A percentile compares a stretch with the other conserved stretches of the same genome.
These are phyloP conservation scores for Pitangus sulphuratus DNA, from an alignment of 2,797 vertebrate genomes.

Conservation along the genomic window DNA sequence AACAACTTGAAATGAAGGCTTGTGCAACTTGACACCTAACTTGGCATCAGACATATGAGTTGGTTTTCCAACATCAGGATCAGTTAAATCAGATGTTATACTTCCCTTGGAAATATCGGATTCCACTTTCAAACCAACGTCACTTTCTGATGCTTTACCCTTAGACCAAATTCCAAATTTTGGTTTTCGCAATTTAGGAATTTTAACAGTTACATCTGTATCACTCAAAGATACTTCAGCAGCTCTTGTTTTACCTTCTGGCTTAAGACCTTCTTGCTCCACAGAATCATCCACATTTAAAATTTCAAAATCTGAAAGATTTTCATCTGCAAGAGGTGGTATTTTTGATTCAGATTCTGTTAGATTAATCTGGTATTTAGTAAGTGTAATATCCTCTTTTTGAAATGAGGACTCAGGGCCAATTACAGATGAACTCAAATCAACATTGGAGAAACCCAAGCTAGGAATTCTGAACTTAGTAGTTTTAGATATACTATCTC, in stretches of 20 bases:
- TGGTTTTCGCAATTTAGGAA: constrained; percentile 74
- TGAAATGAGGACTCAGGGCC: fast-evolving
- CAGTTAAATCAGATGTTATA: background rate
- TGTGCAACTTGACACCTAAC: background rate
- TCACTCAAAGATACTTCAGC: fast-evolving
- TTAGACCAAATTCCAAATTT: constrained; percentile 62
- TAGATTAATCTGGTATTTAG: background rate
- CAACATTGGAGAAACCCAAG: background rate
- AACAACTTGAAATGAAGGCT: background rate
- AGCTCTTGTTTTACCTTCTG: fast-evolving
- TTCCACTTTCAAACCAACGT: fast-evolving
- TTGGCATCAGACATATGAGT: background rate
- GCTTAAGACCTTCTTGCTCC: fast-evolving
- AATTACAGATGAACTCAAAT: background rate
- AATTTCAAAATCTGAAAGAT: background rate
- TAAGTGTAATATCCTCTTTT: background rate
- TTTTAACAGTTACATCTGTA: constrained; percentile 12
- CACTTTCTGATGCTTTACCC: background rate
- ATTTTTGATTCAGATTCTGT: fast-evolving
- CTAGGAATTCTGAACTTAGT: background rate
- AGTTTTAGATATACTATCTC: fast-evolving
- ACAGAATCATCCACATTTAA: background rate
- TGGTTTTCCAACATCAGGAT: background rate
- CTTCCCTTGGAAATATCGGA: background rate
- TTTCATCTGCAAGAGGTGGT: background rate